Base-by-base conservation (phyloP, 2,888 invertebrate genomes). In the Scaptomyza parva region DNA sequence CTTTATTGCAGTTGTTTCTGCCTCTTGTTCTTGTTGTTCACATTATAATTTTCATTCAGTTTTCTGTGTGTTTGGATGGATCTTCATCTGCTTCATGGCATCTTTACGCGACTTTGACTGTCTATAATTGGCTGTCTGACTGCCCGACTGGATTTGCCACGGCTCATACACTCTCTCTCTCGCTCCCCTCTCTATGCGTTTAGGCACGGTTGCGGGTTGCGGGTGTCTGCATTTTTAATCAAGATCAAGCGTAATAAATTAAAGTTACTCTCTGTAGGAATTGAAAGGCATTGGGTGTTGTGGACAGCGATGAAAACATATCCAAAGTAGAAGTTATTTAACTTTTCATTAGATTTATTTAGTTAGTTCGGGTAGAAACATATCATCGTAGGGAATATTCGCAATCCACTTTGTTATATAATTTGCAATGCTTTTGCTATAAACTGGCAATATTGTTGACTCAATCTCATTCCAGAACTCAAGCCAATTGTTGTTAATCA, bases 91-190 rank as follows among this genome's bases (percentile, higher is more conserved):
- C n/a, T n/a, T 60, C 70, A n/a, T 71, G 78, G 70, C 84, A 85
- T 82, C 86, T 82, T 85, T 76, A 83, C 70, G 86, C 76, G 78
- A 63, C 82, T 85, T 73, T 82, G 80, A 37, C 81, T 82, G 86
- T 79, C 81, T 83, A 83, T 83, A 83, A 83, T 83, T 83, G 86
- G 81, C 70, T 70, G 78, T 78, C 84, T 76, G 80, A 71, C 75
- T 76, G 61, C 50, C 60, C 57, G 52, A 61, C 64, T 69, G 74
- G 43, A 73, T 73, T 74, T 54, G 51, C 76, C n/a, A 55, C 44
- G 63, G 59, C 55, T 61, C 66, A 41, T 26, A 37, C 20, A 2
- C 9, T 2, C 20, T 8, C 0, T 17, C 20, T 7, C 22, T 24
- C 17, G 17, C 26, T 26, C 37, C 9, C 14, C 20, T 8, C 20